phyloP scores from a whole-genome alignment of 30 jellyfish, hydroid and myxozoan species.

The Cassiopea xamachana region DNA sequence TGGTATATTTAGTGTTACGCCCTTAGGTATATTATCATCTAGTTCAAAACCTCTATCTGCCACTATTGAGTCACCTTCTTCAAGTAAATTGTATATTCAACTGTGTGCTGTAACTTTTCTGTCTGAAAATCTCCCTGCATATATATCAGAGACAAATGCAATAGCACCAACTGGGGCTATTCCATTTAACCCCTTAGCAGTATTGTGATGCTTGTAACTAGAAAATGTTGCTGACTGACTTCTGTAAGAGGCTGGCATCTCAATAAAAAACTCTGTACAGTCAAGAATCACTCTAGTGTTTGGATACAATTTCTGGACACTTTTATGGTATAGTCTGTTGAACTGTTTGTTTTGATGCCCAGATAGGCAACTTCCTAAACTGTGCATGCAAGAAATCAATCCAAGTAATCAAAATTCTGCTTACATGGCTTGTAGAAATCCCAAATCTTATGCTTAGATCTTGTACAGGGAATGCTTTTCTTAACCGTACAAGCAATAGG shows the following conservation, averaged over 20 bases:
- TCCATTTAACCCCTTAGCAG: background rate
- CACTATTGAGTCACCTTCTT: slow-evolving; percentile 52
- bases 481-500: slow-evolving; percentile 23
- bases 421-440: slow-evolving; percentile 1
- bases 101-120: background rate
- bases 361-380: background rate
- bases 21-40: slow-evolving; percentile 37
- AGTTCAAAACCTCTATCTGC: slow-evolving; percentile 60
- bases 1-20: slow-evolving; percentile 56
- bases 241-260: background rate
- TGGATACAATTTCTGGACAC: background rate
- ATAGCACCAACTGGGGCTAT: background rate
- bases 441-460: slow-evolving; percentile 42
- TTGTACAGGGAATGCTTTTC: slow-evolving; percentile 29
- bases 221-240: background rate
- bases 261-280: background rate
- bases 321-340: background rate
- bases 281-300: background rate
- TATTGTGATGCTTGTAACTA: background rate
- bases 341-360: background rate
- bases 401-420: background rate
- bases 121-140: background rate
- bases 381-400: background rate
- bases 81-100: slow-evolving; percentile 29
- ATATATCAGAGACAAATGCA: background rate